phyloP scores from a whole-genome alignment of 2,888 invertebrate species.

The Acronicta alni region DNA sequence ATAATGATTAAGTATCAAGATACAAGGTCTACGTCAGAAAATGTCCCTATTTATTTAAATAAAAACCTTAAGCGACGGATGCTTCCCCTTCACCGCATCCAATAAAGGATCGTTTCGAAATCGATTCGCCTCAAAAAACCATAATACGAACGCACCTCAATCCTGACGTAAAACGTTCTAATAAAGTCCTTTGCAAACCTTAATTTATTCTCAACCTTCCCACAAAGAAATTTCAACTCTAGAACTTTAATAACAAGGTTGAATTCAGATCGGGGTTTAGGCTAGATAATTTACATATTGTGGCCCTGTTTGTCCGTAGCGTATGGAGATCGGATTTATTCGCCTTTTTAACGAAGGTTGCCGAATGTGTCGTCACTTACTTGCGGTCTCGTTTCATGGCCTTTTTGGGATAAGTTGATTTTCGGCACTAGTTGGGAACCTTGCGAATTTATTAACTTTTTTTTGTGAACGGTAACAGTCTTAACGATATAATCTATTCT shows the following conservation, averaged over 20 bases:
- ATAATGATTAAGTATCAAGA: no score
- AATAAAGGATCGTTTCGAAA: constrained; percentile 13
- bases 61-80: no score
- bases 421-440: neutral
- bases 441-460: neutral
- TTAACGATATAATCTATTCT: no score
- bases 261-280: constrained; percentile 5
- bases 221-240: constrained; percentile 19
- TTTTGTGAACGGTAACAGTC: neutral
- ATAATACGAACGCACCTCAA: constrained; percentile 22
- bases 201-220: constrained; percentile 20
- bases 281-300: constrained; percentile 35
- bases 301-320: constrained; percentile 17
- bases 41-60: no score
- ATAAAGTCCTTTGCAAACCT: constrained; percentile 32
- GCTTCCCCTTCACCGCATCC: neutral
- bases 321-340: constrained; percentile 18
- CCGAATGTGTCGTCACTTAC: constrained; percentile 19
- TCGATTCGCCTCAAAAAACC: constrained; percentile 26
- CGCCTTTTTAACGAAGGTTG: constrained; percentile 15
- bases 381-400: neutral
- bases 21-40: no score
- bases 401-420: constrained; percentile 6
- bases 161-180: constrained; percentile 34
- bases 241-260: neutral